phyloP scores from a whole-genome alignment of 2,888 invertebrate species.

The Lithophane semibrunnea region DNA sequence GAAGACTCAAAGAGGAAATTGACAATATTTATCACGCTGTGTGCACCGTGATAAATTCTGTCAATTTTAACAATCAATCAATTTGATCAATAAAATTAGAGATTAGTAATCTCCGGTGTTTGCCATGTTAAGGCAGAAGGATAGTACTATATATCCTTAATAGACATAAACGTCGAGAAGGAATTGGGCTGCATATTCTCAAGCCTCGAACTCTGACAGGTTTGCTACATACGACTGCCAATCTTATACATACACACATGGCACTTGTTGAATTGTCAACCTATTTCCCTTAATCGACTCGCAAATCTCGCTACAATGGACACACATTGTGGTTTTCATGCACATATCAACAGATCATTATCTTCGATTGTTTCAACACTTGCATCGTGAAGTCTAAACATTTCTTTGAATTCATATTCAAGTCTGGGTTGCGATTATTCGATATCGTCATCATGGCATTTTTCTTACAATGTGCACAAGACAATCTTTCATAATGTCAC shows the following conservation, averaged over 20 bases:
- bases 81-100: too few species aligned
- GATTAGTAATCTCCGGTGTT: background rate
- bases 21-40: background rate
- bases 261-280: slow-evolving; percentile 4
- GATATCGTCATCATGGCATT: background rate
- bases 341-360: slow-evolving; percentile 53
- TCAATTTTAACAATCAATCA: too few species aligned
- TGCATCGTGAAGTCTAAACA: slow-evolving; percentile 23
- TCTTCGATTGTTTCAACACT: slow-evolving; percentile 20
- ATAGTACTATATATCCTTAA: background rate
- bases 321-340: slow-evolving; percentile 34
- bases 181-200: background rate
- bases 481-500: too few species aligned
- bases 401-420: slow-evolving; percentile 30
- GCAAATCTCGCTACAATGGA: slow-evolving; percentile 22
- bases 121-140: background rate
- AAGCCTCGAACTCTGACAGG: background rate
- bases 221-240: background rate
- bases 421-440: background rate
- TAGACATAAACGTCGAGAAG: background rate
- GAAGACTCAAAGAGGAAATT: background rate
- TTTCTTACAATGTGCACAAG: background rate
- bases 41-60: too few species aligned
- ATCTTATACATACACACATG: background rate
- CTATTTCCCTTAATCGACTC: slow-evolving; percentile 19